A percentile compares a stretch with the other conserved stretches of the same genome.
Conservation (phyloP, 2,888 invertebrate species). For the Nomada lathburiana region DNA sequence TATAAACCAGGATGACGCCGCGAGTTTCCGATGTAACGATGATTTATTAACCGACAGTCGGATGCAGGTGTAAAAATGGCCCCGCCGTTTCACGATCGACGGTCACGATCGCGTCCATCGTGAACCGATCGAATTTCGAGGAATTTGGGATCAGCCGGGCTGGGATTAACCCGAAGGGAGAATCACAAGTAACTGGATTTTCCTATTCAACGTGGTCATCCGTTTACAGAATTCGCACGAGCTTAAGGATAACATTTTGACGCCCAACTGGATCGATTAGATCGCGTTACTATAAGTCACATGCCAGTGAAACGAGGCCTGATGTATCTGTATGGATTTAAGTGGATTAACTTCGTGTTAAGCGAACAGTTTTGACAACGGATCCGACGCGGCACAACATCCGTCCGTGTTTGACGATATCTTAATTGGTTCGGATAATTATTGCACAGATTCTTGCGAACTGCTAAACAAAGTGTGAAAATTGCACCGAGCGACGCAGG, state of each 20-base stretch:
- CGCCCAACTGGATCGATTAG: conserved; percentile 40
- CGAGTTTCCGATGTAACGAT: conserved; percentile 19
- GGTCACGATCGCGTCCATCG: neutral
- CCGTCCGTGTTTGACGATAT: too few relatives aligned
- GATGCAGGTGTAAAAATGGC: conserved; percentile 8
- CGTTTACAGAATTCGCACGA: conserved; percentile 31
- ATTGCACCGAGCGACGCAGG: too few relatives aligned
- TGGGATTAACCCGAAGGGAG: conserved; percentile 36
- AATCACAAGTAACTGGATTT: conserved; percentile 59
- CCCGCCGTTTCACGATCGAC: conserved; percentile 17
- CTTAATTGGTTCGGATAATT: neutral
- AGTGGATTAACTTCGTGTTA: conserved; percentile 32
- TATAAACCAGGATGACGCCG: conserved; percentile 28
- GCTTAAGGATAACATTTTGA: conserved; percentile 35
- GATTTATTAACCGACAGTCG: conserved; percentile 27
- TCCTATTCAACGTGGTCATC: conserved; percentile 53
- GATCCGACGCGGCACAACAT: too few relatives aligned
- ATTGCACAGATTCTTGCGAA: too few relatives aligned
- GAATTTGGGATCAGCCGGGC: conserved; percentile 8
- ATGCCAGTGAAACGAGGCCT: neutral
- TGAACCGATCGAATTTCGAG: conserved; percentile 30
- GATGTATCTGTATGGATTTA: conserved; percentile 11
- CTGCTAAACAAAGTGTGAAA: too few relatives aligned
- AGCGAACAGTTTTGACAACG: conserved; percentile 43
- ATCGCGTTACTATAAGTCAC: conserved; percentile 3